Percentiles rank a stretch among this genome's conserved stretches.
Conservation (phyloP, 2,888 invertebrate genomes). For the Lissonota sp. region DNA sequence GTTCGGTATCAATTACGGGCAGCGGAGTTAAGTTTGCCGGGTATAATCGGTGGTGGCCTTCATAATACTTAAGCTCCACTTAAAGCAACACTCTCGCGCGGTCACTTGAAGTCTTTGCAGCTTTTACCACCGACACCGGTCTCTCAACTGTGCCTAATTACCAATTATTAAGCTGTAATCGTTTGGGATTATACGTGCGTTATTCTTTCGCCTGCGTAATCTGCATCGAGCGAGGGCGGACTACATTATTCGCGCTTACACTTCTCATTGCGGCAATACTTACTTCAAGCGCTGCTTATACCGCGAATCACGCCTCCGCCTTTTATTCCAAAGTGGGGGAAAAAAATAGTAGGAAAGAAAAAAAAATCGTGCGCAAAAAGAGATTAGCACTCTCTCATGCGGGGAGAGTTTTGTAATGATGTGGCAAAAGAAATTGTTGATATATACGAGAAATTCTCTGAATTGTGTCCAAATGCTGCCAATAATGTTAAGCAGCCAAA, state of each 20-base stretch:
- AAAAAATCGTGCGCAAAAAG: background rate
- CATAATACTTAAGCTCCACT: slow-evolving; percentile 75
- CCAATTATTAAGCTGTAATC: slow-evolving; percentile 79
- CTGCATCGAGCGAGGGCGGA: slow-evolving; percentile 77
- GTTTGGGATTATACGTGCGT: slow-evolving; percentile 75
- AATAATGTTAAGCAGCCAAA: background rate
- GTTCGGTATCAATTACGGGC: slow-evolving; percentile 74
- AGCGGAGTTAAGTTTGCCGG: slow-evolving; percentile 60
- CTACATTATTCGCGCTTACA: slow-evolving; percentile 80
- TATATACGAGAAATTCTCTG: too few species aligned
- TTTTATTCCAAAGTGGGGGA: background rate
- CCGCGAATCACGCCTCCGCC: slow-evolving; percentile 25
- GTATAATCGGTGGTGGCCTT: slow-evolving; percentile 75
- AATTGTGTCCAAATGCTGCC: too few species aligned
- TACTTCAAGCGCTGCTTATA: slow-evolving; percentile 47
- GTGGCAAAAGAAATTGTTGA: too few species aligned
- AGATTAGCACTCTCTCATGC: background rate
- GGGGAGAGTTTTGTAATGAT: background rate
- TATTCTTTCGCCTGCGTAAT: slow-evolving; percentile 70
- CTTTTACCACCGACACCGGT: slow-evolving; percentile 47
- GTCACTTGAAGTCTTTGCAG: slow-evolving; percentile 26
- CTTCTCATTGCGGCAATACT: slow-evolving; percentile 62
- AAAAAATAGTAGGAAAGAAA: background rate
- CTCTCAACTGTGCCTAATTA: slow-evolving; percentile 63
- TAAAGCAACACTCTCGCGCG: slow-evolving; percentile 67